These are phyloP conservation scores for Phalangium opilio DNA, from an alignment of 2,888 invertebrate genomes.

Conservation along the genomic window DNA sequence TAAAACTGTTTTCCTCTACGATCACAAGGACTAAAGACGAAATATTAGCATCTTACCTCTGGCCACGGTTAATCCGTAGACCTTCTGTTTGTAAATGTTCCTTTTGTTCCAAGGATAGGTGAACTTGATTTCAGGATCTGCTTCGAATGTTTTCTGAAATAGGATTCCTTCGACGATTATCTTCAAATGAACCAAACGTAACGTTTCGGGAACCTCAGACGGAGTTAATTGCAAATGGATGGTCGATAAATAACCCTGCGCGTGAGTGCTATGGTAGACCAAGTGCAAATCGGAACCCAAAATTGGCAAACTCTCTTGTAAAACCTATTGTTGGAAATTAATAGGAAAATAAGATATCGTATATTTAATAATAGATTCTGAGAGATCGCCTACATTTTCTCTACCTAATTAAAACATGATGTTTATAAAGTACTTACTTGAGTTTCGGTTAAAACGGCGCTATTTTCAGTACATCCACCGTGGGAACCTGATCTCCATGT, in stretches of 20 bases:
- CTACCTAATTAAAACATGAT: too few species aligned
- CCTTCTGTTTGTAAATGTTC: slow-evolving; percentile 89
- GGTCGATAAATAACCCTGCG: slow-evolving; percentile 81
- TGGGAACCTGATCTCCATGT: slow-evolving; percentile 92
- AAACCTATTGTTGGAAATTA: slow-evolving; percentile 49
- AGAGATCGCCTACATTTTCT: too few species aligned
- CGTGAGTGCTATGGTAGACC: slow-evolving; percentile 88
- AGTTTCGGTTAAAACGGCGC: slow-evolving; percentile 45
- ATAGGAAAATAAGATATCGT: too few species aligned
- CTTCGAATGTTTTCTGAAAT: slow-evolving; percentile 84
- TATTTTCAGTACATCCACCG: slow-evolving; percentile 83
- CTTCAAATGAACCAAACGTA: slow-evolving; percentile 74
- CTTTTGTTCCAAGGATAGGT: slow-evolving; percentile 94
- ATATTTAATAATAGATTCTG: too few species aligned
- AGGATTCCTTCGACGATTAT: slow-evolving; percentile 90
- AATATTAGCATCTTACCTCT: slow-evolving; percentile 36
- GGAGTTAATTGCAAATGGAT: slow-evolving; percentile 81
- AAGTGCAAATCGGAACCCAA: slow-evolving; percentile 89
- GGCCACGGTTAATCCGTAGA: slow-evolving; percentile 90
- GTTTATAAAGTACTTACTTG: too few species aligned
- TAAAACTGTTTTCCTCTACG: too few species aligned
- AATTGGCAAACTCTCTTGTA: slow-evolving; percentile 85
- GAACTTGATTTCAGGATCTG: slow-evolving; percentile 89
- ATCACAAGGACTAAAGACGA: too few species aligned
- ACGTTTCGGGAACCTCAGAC: slow-evolving; percentile 57